Conservation (phyloP, 2,888 invertebrate genomes). For the Macrosoma leucophasiata region DNA sequence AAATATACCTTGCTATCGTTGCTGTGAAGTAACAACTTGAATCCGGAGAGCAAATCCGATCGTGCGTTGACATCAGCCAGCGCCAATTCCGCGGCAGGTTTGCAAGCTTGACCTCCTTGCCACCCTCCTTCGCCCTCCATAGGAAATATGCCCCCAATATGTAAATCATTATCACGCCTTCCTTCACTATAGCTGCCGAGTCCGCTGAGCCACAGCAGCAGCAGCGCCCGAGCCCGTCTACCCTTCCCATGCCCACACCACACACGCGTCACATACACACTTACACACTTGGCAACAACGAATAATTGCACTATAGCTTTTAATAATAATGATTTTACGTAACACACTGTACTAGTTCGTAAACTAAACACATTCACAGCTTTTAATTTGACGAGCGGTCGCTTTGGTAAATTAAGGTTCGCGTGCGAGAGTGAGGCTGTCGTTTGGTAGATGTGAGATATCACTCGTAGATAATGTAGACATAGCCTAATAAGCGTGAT, state of each 20-base stretch:
- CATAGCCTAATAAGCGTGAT: constrained; percentile 70
- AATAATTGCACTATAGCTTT: constrained; percentile 70
- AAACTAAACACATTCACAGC: constrained; percentile 45
- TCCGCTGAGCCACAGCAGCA: constrained; percentile 52
- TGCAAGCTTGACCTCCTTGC: constrained; percentile 99
- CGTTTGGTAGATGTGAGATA: constrained; percentile 45
- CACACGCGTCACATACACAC: constrained; percentile 40
- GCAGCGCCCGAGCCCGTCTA: constrained; percentile 37
- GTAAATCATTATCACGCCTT: constrained; percentile 83
- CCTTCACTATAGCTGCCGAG: constrained; percentile 51
- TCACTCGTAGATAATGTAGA: constrained; percentile 58
- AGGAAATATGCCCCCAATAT: constrained; percentile 99
- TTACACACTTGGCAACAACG: constrained; percentile 65
- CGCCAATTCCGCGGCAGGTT: constrained; percentile 97
- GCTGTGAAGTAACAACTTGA: constrained; percentile 92
- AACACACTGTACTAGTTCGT: constrained; percentile 66
- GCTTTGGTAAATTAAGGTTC: constrained; percentile 68
- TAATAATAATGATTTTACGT: constrained; percentile 62
- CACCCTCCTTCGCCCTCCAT: constrained; percentile 97
- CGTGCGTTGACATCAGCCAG: constrained; percentile 95
- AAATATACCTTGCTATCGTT: constrained; percentile 94
- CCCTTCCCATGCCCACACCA: constrained; percentile 29
- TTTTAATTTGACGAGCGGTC: constrained; percentile 73
- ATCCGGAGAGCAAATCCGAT: constrained; percentile 92
- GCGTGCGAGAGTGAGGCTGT: constrained; percentile 46